Evolutionary conservation across 2,113 vertebrate species (phyloP), one percentile per base, ranked within the genome.

Genomic region (Phylloscopus trochilus): DNA sequence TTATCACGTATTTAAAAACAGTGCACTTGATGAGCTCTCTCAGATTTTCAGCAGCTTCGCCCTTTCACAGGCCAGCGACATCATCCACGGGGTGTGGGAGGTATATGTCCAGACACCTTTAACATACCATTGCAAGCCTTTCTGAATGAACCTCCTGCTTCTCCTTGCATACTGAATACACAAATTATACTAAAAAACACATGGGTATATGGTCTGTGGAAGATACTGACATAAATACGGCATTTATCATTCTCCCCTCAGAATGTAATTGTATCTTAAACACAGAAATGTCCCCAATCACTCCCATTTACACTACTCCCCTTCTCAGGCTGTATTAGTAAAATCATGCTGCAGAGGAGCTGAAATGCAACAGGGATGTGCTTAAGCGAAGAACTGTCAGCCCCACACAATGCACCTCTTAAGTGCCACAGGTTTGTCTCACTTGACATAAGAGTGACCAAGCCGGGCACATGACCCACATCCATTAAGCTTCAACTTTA

Each of bases 1-100:
- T 80, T 67, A 96, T 86, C 92, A 79, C 95, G 89, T 94, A 94
- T 95, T 95, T 95, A 92, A 76, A 95, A 97, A 97, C 92, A 35
- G 72, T 15, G 78, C 58, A 60, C 78, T 95, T 80, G 87, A 96
- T 6, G 56, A 94, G 92, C 87, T 35, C 77, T 53, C 72, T 60
- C 80, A 22, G 93, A 89, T 95, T 96, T 87, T 91, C 93, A 93
- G 89, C 74, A 85, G 90, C 56, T 72, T 79, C 20, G 3, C 37
- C 11, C 13, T 52, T 69, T 27, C 4, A 4, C 78, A 77, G 86
- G 82, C 88, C 96, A 75, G 35, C 74, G 78, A 66, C 37, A 74
- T 9, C 80, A 74, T 6, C 15, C 91, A 47, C 2, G 13, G 85
- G 56, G 66, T 69, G 73, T 24, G 51, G 43, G 70, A 79, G 23